Conservation (phyloP, 1,140 invertebrate genomes). For the Drosophila erecta region DNA sequence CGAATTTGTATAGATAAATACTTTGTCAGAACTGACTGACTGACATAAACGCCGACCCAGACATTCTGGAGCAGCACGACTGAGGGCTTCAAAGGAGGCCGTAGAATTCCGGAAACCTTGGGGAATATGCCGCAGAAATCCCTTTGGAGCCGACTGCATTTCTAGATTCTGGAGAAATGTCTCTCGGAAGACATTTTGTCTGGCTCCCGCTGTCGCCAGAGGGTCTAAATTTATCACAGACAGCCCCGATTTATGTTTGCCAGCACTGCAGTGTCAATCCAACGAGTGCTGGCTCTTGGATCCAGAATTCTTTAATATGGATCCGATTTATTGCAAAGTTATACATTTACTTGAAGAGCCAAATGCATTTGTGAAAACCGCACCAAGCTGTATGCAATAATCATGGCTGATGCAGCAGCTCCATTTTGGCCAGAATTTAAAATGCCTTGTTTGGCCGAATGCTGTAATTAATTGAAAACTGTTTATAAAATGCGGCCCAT, state of each 20-base stretch:
- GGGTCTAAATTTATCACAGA: slow-evolving; percentile 66
- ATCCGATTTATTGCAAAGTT: slow-evolving; percentile 1
- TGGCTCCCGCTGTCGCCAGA: slow-evolving; percentile 38
- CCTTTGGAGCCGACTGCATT: slow-evolving; percentile 33
- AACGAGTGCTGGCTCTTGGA: not conserved
- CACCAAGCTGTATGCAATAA: slow-evolving; percentile 47
- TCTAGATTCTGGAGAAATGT: slow-evolving; percentile 45
- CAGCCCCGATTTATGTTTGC: slow-evolving; percentile 59
- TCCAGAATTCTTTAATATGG: not conserved
- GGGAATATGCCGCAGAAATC: slow-evolving; percentile 39
- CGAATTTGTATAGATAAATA: slow-evolving; percentile 27
- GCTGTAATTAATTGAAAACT: slow-evolving; percentile 70
- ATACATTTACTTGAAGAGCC: slow-evolving; percentile 29
- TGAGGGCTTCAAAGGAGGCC: slow-evolving; percentile 23
- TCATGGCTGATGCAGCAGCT: slow-evolving; percentile 34
- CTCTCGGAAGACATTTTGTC: slow-evolving; percentile 50
- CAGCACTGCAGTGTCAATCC: slow-evolving; percentile 27
- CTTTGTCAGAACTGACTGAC: slow-evolving; percentile 5
- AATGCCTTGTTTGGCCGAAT: slow-evolving; percentile 45
- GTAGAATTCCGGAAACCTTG: slow-evolving; percentile 32
- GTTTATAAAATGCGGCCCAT: slow-evolving; percentile 54
- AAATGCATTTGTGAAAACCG: slow-evolving; percentile 39
- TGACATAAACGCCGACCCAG: too few relatives aligned
- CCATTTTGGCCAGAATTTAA: slow-evolving; percentile 26
- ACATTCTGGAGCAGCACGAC: not conserved